Base-by-base conservation (phyloP, 2,888 invertebrate genomes). In the Belgica antarctica region DNA sequence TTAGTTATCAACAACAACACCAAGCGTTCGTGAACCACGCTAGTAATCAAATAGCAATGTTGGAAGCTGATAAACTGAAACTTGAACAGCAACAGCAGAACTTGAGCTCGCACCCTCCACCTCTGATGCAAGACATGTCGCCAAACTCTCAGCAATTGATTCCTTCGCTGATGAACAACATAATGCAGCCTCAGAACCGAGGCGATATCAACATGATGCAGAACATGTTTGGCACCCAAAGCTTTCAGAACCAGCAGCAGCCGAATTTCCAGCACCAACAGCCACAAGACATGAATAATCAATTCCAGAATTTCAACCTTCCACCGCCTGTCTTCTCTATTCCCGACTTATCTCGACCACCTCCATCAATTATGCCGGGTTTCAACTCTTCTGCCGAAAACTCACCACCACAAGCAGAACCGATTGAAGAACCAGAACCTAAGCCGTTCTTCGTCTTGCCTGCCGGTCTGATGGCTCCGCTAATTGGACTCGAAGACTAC, bases 401-500 rank as follows among this genome's bases (percentile, higher is more conserved):
- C 17, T 28, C 47, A 28, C 31, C 34, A 19, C 19, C 31, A 12
- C 47, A 47, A 47, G 1, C 22, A 8, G 27, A 34, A 27, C 34
- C 15, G 7, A 47, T 80, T 24, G 75, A 77, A 1, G 78, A 84
- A 66, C 90, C 92, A 75, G 92, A 92, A 72, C 81, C 92, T 73
- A 87, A 92, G 81, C 96, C 97, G 63, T 99, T 98, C 79, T 98
- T 91, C 78, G 97, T 98, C 78, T 83, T 98, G 73, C 98, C 99
- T 1, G 97, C 98, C 70, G 98, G 97, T 57, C 84, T 99, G 19
- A 97, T 99, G 90, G 96, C 96, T 71, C 95, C 97, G n/a, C 84
- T 97, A 12, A 92, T 99, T 72, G 92, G 92, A 85, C 81, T 94
- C 74, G 95, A 95, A 81, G 96, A 96, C 76, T 89, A 89, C 75